Base-by-base conservation (phyloP, 2,888 invertebrate genomes). In the Diogma glabrata region DNA sequence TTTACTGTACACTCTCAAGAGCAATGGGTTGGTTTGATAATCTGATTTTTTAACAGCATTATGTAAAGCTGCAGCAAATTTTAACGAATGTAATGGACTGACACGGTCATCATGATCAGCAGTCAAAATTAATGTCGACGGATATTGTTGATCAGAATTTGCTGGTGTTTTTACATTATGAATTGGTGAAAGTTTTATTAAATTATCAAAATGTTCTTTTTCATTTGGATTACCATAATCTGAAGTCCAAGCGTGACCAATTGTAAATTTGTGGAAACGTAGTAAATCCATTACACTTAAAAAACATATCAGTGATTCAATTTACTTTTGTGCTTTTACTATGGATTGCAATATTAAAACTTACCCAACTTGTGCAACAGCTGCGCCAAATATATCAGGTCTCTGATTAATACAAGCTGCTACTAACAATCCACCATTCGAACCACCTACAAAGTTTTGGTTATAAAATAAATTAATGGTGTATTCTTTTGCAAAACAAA, bases 21-120 rank as follows among this genome's bases (percentile, higher is more conserved):
- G 70, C 57, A 99, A 69, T 2, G 97, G 97, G 60, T 89, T 89
- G 16, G 67, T 77, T 77, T 93, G 91, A 56, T 75, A 71, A 6
- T 75, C 63, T 4, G 76, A 63, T 52, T 67, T 66, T 38, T 81
- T 82, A 14, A 87, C 65, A 38, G 75, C 77, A 62, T 89, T 75
- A 65, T 99, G 97, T 54, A 99, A 73, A 60, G 87, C 81, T 2
- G 97, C 95, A 53, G 90, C 85, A 71, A 87, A 91, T 73, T 99
- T 99, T 46, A 96, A 78, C 54, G 95, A 94, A 75, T 99, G 99
- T 57, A 94, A 77, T 48, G 97, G 97, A 57, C 96, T 96, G 56
- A 99, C 97, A 59, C 97, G 82, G 74, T 97, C 96, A 73, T 97
- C 96, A 72, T 97, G 96, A 75, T 97, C 96, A 17, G 92, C 96